These are phyloP conservation scores for Coptotermes formosanus DNA, from an alignment of 1,140 invertebrate species.

Conservation along the genomic window DNA sequence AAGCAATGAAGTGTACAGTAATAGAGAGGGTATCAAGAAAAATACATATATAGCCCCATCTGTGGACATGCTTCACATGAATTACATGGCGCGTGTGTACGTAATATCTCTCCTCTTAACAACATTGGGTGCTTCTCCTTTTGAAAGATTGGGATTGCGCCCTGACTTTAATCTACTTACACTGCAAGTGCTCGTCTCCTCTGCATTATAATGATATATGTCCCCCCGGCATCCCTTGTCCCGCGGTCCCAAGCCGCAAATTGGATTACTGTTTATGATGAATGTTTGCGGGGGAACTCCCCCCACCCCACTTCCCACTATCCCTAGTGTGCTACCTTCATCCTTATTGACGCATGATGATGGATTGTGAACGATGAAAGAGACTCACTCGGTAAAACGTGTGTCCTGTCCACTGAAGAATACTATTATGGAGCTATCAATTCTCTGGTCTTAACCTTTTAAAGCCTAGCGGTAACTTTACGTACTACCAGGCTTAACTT, in stretches of 20 bases:
- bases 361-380: constrained; percentile 18
- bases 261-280: constrained; percentile 19
- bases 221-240: background rate
- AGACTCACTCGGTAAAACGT: background rate
- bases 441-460: no score
- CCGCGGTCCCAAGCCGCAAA: background rate
- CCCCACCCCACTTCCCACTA: background rate
- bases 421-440: background rate
- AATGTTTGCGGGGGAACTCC: background rate
- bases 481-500: no score
- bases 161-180: background rate
- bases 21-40: no score
- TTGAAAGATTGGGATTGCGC: background rate
- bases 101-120: no score
- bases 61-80: no score
- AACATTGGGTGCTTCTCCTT: background rate
- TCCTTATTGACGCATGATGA: constrained; percentile 5
- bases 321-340: background rate
- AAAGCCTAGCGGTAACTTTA: no score
- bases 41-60: no score
- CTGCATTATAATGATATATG: constrained; percentile 14
- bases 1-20: no score
- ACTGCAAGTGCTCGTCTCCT: background rate
- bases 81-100: no score
- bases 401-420: constrained; percentile 8